Conservation (phyloP, 1,140 invertebrate species). For the Drosophila melanogaster region Release_6_plus_ISO1_MT NT_037436.4:16857001-16857500, state of each 20-base stretch:
- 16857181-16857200: constrained; percentile 98
- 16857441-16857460: constrained; percentile 22
- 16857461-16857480: constrained; percentile 16
- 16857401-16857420: constrained; percentile 39
- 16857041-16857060: constrained; percentile 99
- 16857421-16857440: constrained; percentile 27
- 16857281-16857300: constrained; percentile 98
- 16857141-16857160: constrained; percentile 99
- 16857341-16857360: constrained; percentile 98
- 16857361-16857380: constrained; percentile 49
- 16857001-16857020: constrained; percentile 99
- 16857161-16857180: constrained; percentile 99
- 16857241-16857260: constrained; percentile 98
- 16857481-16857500: constrained; percentile 3
- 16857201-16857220: constrained; percentile 96
- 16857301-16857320: constrained; percentile 99
- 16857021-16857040: constrained; percentile 99
- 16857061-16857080: constrained; percentile 99
- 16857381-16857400: constrained; percentile 26
- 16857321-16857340: constrained; percentile 99
- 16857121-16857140: constrained; percentile 99
- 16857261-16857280: constrained; percentile 99
- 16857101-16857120: constrained; percentile 98
- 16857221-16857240: constrained; percentile 99
- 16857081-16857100: constrained; percentile 99